Conservation (phyloP, 2,113 vertebrate species). For the Hystrix brachyura region DNA sequence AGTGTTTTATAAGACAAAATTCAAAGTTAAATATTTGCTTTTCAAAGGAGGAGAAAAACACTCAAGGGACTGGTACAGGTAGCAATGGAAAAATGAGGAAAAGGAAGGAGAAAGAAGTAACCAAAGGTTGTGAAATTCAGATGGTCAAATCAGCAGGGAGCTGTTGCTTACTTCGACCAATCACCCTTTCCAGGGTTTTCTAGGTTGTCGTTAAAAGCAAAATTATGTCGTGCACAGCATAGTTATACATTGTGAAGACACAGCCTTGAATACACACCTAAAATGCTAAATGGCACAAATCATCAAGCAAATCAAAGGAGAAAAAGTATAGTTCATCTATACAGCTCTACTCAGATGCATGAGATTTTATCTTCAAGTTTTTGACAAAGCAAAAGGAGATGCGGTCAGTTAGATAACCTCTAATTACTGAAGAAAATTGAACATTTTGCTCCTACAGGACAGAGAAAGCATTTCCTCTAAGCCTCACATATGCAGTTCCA, state of each 20-base stretch:
- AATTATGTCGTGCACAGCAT: neutral
- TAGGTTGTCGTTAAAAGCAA: neutral
- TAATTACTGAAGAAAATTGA: neutral
- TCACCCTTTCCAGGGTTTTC: neutral
- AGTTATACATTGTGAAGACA: neutral
- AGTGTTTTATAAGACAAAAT: neutral
- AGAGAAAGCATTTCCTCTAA: neutral
- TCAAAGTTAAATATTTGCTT: neutral
- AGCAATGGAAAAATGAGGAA: neutral
- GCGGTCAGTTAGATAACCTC: neutral
- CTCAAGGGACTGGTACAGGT: neutral
- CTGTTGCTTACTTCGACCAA: neutral
- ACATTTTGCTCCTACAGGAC: neutral
- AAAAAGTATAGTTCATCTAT: neutral
- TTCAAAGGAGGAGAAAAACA: neutral
- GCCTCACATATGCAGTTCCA: neutral
- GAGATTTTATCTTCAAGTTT: neutral
- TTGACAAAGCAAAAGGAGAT: neutral
- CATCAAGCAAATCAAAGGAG: neutral
- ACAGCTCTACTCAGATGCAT: neutral
- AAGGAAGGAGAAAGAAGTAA: neutral
- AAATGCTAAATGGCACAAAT: neutral
- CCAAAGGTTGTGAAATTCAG: neutral
- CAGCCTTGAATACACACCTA: neutral
- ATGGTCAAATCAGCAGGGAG: neutral